These are phyloP conservation scores for Aviceda subcristata DNA, from an alignment of 2,113 vertebrate genomes.

Conservation along the genomic window DNA sequence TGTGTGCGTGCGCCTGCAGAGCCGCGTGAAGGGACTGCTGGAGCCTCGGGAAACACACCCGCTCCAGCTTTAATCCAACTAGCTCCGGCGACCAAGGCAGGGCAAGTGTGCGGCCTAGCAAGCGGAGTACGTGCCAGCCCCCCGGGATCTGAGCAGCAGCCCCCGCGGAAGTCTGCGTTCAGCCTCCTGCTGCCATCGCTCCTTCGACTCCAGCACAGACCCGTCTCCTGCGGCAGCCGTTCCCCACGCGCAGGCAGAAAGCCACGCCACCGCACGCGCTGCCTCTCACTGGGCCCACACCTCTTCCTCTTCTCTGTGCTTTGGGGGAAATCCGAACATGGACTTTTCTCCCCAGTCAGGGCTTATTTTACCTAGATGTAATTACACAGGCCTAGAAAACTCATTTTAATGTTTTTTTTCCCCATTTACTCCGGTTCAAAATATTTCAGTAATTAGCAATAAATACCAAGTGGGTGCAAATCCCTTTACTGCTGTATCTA, in stretches of 20 bases:
- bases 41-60: background rate
- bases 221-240: fast-evolving
- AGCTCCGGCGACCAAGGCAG: background rate
- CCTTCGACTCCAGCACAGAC: background rate
- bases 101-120: background rate
- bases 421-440: background rate
- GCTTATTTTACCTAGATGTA: background rate
- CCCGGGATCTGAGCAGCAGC: background rate
- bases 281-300: background rate
- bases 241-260: background rate
- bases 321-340: background rate
- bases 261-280: fast-evolving
- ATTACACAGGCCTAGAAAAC: background rate
- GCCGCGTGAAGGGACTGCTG: background rate
- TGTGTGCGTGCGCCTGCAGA: background rate
- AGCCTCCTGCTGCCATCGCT: fast-evolving
- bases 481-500: background rate
- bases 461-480: background rate
- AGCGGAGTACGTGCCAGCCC: background rate
- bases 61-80: background rate
- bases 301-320: background rate
- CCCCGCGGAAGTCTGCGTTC: background rate
- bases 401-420: background rate
- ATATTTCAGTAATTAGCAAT: background rate
- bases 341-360: background rate